phyloP scores from a whole-genome alignment of 2,113 vertebrate species.

The Progne subis region DNA sequence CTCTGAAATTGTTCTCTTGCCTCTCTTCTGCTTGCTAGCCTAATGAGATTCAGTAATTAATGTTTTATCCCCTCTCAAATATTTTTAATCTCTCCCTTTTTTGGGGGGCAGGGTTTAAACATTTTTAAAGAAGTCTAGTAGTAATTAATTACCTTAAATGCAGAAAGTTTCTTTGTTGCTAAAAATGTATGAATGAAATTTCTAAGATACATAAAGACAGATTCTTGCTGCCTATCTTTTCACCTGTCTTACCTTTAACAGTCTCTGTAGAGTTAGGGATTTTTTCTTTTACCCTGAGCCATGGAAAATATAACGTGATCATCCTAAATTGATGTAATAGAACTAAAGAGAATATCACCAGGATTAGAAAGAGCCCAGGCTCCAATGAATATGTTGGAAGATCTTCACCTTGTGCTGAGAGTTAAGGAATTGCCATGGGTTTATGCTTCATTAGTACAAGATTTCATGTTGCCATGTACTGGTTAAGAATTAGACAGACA shows the following conservation, averaged over 20 bases:
- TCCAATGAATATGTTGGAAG: not conserved
- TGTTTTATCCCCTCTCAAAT: not conserved
- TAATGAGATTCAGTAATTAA: not conserved
- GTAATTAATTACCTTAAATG: not conserved
- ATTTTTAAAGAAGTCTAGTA: not conserved
- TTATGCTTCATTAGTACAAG: not conserved
- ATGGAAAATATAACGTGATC: not conserved
- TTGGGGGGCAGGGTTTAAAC: accelerated
- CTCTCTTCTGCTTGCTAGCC: not conserved
- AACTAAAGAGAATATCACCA: not conserved
- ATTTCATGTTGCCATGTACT: not conserved
- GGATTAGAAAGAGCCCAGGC: not conserved
- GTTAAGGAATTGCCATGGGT: not conserved
- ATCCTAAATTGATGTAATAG: not conserved
- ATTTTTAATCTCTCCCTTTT: not conserved
- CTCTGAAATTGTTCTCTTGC: not conserved
- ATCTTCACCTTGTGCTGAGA: not conserved
- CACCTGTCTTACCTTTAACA: not conserved
- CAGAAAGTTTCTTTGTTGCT: not conserved
- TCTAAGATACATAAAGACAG: not conserved
- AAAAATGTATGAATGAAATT: not conserved
- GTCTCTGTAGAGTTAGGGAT: accelerated
- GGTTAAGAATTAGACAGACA: not conserved
- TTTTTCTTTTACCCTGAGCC: not conserved
- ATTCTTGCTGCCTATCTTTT: not conserved